These are phyloP conservation scores for Pygmarrhopalites habei DNA, from an alignment of 1,140 invertebrate species.

Conservation along the genomic window DNA sequence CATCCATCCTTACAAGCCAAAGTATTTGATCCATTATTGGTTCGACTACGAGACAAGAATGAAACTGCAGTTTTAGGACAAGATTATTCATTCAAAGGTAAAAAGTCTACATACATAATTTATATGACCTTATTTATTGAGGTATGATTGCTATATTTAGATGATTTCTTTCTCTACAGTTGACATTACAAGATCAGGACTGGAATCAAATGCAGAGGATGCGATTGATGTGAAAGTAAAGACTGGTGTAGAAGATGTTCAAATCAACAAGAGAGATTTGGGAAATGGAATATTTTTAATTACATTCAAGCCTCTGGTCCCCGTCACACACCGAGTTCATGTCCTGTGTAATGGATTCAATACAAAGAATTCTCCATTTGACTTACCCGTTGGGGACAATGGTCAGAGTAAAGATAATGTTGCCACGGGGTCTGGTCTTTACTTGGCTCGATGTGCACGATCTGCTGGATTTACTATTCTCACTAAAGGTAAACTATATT, in stretches of 20 bases:
- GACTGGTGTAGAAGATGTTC: constrained; percentile 48
- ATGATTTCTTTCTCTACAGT: constrained; percentile 56
- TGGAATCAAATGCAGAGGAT: constrained; percentile 59
- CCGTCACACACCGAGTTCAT: constrained; percentile 71
- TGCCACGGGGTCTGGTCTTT: constrained; percentile 29
- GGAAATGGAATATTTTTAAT: constrained; percentile 54
- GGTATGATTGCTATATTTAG: neutral
- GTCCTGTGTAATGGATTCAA: constrained; percentile 69
- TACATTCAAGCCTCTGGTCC: constrained; percentile 72
- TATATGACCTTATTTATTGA: neutral
- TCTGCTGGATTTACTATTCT: constrained; percentile 37
- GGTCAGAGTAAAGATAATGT: constrained; percentile 43
- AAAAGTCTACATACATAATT: constrained; percentile 26
- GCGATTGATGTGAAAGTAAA: constrained; percentile 63
- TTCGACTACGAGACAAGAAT: constrained; percentile 67
- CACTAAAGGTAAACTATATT: constrained; percentile 26
- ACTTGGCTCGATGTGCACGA: constrained; percentile 29
- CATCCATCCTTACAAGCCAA: constrained; percentile 61
- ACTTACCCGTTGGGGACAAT: constrained; percentile 41
- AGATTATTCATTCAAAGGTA: constrained; percentile 68
- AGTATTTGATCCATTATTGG: constrained; percentile 74
- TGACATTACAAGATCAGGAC: constrained; percentile 62
- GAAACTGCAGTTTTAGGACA: constrained; percentile 69
- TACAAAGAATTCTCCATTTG: constrained; percentile 47
- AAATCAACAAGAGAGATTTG: constrained; percentile 47